Percentiles rank a stretch among this genome's conserved stretches.
Evolutionary conservation across 2,113 vertebrate genomes (phyloP).

Genomic region (Helogale parvula): DNA sequence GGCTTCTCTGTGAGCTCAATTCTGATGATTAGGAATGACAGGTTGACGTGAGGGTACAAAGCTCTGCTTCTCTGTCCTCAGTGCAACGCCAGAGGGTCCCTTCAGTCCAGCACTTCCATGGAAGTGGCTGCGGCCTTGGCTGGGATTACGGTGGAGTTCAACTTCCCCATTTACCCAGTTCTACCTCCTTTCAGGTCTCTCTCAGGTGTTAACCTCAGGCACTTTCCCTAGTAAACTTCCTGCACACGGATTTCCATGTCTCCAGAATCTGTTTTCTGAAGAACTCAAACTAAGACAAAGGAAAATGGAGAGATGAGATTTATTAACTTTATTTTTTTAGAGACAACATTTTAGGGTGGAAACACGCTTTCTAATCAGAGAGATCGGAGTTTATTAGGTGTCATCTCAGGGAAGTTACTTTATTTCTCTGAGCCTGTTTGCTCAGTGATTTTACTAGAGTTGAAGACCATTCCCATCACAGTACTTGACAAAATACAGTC

Average conservation of each 20-base stretch:
- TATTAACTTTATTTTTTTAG: neutral
- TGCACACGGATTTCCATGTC: neutral
- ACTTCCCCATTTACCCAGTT: neutral
- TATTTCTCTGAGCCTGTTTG: neutral
- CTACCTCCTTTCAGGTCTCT: neutral
- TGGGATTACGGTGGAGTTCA: neutral
- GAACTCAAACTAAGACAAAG: neutral
- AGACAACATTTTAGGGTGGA: neutral
- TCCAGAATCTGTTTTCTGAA: neutral
- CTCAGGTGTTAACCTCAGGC: neutral
- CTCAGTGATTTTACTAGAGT: neutral
- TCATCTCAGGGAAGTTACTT: neutral
- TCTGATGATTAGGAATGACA: neutral
- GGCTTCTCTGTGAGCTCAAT: neutral
- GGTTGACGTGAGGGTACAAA: neutral
- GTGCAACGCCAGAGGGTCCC: neutral
- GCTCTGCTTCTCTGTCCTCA: neutral
- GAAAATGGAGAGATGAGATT: neutral
- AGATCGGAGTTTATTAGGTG: neutral
- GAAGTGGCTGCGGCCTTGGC: neutral
- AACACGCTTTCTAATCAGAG: neutral
- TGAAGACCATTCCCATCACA: neutral
- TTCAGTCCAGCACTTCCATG: neutral
- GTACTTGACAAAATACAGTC: neutral
- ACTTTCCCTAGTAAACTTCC: neutral